These are phyloP conservation scores for Noturus placidus DNA, from an alignment of 2,113 vertebrate species.

Conservation along the genomic window DNA sequence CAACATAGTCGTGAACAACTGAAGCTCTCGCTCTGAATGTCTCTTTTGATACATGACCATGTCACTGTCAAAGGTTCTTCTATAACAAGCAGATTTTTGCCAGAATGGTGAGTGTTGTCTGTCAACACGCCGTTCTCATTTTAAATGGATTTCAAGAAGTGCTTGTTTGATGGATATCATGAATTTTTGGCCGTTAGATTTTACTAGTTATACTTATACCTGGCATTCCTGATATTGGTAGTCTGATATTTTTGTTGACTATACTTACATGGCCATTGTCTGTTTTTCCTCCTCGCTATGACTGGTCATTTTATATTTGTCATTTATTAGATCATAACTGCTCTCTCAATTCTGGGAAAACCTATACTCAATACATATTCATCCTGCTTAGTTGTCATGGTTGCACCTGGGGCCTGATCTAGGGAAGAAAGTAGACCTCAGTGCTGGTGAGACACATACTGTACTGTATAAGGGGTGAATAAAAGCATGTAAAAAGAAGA, in stretches of 20 bases:
- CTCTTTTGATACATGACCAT: neutral
- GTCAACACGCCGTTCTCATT: neutral
- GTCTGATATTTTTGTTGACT: neutral
- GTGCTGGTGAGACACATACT: neutral
- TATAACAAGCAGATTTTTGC: neutral
- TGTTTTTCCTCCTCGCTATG: neutral
- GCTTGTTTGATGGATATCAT: neutral
- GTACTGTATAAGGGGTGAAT: neutral
- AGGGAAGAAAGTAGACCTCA: neutral
- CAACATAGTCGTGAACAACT: neutral
- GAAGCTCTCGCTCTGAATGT: neutral
- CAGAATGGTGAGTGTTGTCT: neutral
- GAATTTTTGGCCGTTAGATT: neutral
- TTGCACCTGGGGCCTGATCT: neutral
- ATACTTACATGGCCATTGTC: neutral
- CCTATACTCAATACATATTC: neutral
- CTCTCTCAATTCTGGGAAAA: neutral
- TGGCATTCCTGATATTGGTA: neutral
- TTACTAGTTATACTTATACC: neutral
- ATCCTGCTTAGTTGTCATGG: neutral
- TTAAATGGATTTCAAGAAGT: neutral
- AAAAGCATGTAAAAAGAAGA: neutral
- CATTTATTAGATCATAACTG: neutral
- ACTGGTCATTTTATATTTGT: neutral
- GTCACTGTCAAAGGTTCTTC: neutral